Evolutionary conservation across 2,888 invertebrate species (phyloP), one percentile per base, ranked within the genome.

Genomic region (Anthophora plumipes): DNA sequence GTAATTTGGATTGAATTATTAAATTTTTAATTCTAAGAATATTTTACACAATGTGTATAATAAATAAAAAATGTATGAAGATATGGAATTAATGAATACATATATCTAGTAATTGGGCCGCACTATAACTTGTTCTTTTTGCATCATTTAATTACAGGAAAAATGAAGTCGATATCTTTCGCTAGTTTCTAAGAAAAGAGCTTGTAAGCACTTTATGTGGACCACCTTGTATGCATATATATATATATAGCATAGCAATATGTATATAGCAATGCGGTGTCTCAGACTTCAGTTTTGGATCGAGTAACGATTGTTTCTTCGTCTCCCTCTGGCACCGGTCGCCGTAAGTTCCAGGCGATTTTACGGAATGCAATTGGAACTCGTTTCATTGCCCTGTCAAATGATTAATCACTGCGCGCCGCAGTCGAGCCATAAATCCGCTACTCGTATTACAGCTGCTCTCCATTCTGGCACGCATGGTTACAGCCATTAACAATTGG

Each of bases 391-490:
- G 48, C 20, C n/a, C 37, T 50, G 66, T 52, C 59, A 59, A 69
- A 59, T 60, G 43, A 22, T 63, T 69, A 74, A 57, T 68, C 57
- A 50, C 48, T 63, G 5, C n/a, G n/a, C 25, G 60, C 39, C 61
- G 25, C 57, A 39, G 54, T 48, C 50, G 31, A 50, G 39, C 52
- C 70, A 76, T 82, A 82, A 79, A 79, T 75, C 64, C 43, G 57
- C 74, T 79, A 61, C 79, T 75, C 82, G 72, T 61, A 55, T 80
- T 80, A 79, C 75, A 70, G 46, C 20, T 63, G 46, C 20, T 63
- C 50, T 50, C 73, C 60, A 39, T 20, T 43, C 52, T 31, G 60
- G 50, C 70, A 11, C 48, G 22, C 57, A 60, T 37, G 37, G 64
- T n/a, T 43, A 52, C 39, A 4, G 67, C 78, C 69, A 78, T 81